A percentile compares a stretch with the other conserved stretches of the same genome.
Conservation (phyloP, 2,888 invertebrate genomes). For the Caenorhabditis zanzibari region DNA sequence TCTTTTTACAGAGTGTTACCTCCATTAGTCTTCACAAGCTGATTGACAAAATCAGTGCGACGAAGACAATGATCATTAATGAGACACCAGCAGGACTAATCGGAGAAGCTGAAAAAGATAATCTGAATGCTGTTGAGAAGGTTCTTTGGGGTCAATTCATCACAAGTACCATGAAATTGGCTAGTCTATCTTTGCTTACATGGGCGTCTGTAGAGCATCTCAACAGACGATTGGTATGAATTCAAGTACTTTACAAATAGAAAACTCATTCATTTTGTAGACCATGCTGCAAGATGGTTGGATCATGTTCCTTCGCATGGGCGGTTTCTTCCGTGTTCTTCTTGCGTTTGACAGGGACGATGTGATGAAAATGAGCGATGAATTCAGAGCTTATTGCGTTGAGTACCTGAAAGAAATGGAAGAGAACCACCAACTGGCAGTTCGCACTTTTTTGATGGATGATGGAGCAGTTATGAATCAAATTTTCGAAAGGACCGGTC, state of each 20-base stretch:
- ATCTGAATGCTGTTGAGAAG: neutral
- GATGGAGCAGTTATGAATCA: neutral
- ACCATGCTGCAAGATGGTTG: constrained; percentile 52
- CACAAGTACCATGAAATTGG: constrained; percentile 27
- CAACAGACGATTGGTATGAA: constrained; percentile 38
- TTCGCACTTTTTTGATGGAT: neutral
- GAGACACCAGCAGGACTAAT: neutral
- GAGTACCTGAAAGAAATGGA: constrained; percentile 36
- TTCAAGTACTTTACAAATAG: neutral
- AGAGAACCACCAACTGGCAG: neutral
- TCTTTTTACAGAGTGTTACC: constrained; percentile 33
- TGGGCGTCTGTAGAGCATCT: constrained; percentile 40
- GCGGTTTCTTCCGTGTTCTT: constrained; percentile 48
- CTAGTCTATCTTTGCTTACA: neutral
- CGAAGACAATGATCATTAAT: neutral
- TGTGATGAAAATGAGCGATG: constrained; percentile 2
- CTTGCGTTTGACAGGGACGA: constrained; percentile 18
- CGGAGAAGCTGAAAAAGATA: constrained; percentile 13
- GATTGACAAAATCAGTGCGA: neutral
- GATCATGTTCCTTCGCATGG: constrained; percentile 43
- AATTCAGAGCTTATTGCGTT: constrained; percentile 10
- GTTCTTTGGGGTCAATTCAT: constrained; percentile 29
- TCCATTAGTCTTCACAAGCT: constrained; percentile 11
- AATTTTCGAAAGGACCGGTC: neutral
- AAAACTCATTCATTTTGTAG: constrained; percentile 22